Conservation (phyloP, 2,797 vertebrate genomes). For the Spatula clypeata region DNA sequence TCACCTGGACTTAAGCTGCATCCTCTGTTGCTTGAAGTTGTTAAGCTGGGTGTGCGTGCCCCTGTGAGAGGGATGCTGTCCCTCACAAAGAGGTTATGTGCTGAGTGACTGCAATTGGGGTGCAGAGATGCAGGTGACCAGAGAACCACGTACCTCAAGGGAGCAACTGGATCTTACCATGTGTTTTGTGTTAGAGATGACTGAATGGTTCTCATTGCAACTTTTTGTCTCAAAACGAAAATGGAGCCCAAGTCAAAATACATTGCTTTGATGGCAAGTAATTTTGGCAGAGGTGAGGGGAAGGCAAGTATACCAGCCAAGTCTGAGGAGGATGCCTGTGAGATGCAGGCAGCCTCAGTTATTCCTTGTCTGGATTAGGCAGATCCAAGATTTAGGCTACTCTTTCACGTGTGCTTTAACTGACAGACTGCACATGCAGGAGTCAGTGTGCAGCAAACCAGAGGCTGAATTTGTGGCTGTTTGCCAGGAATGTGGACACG, state of each 20-base stretch:
- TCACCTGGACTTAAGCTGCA: neutral
- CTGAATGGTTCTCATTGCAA: neutral
- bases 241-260: neutral
- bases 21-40: neutral
- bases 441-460: neutral
- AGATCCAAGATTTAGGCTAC: neutral
- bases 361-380: neutral
- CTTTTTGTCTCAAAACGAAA: neutral
- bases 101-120: neutral
- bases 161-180: neutral
- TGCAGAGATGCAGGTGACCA: neutral
- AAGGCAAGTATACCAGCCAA: neutral
- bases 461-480: neutral
- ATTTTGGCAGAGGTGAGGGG: neutral
- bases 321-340: neutral
- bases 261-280: neutral
- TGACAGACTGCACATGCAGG: neutral
- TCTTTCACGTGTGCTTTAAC: neutral
- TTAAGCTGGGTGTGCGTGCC: neutral
- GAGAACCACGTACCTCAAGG: accelerated
- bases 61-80: neutral
- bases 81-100: neutral
- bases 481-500: neutral
- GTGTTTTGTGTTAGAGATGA: neutral
- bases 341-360: neutral